Evolutionary conservation across 2,888 invertebrate genomes (phyloP).

Genomic region (Aphidoletes aphidimyza): DNA sequence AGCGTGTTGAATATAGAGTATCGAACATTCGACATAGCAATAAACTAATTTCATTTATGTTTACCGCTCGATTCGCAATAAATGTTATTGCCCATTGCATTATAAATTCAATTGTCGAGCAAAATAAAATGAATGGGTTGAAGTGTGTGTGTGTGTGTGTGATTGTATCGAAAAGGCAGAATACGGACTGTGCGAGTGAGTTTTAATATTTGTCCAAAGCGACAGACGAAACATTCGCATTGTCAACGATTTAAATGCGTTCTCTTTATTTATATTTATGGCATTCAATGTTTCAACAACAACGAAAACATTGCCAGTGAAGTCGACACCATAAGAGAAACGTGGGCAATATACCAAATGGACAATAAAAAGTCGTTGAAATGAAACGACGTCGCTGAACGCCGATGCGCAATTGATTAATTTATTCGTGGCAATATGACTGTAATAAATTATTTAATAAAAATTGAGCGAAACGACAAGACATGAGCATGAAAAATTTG

Average conservation of each 20-base stretch:
- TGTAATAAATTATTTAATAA: constrained; percentile 48
- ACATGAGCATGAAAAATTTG: constrained; percentile 26
- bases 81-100: constrained; percentile 35
- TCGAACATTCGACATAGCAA: background rate
- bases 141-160: background rate
- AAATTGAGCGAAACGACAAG: constrained; percentile 26
- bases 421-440: constrained; percentile 50
- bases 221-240: constrained; percentile 6
- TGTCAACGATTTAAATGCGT: constrained; percentile 49
- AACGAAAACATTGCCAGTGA: no score
- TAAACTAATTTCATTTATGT: background rate
- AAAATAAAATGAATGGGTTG: constrained; percentile 12
- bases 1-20: no score
- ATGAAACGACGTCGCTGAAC: constrained; percentile 11
- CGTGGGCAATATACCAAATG: constrained; percentile 4
- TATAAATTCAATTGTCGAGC: constrained; percentile 25
- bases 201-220: constrained; percentile 40
- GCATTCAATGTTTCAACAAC: background rate
- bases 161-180: background rate
- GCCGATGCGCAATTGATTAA: constrained; percentile 53
- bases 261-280: constrained; percentile 43
- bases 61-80: background rate
- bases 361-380: constrained; percentile 21
- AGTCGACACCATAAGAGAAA: no score
- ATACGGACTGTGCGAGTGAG: background rate